These are phyloP conservation scores for Anoplolepis gracilipes DNA, from an alignment of 1,140 invertebrate genomes.

Conservation along the genomic window DNA sequence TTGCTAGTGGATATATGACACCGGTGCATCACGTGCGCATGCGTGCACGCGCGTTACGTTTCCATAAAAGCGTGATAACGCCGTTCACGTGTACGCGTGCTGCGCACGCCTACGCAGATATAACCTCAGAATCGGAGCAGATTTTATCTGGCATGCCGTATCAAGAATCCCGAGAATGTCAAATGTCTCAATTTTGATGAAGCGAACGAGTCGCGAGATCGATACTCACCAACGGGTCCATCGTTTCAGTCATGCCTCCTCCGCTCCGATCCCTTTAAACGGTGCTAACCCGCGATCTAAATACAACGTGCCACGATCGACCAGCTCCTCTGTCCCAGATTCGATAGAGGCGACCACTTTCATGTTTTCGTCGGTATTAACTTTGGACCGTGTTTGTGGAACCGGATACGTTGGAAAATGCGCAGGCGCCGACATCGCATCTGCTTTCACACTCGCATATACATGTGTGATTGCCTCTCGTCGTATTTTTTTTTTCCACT, in stretches of 20 bases:
- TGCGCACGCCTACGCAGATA: conserved; percentile 21
- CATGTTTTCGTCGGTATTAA: not conserved
- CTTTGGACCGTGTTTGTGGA: not conserved
- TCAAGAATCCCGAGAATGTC: not conserved
- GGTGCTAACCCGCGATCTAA: not conserved
- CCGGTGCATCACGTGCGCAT: no score
- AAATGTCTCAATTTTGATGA: not conserved
- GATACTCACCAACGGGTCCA: conserved; percentile 64
- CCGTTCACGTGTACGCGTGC: not conserved
- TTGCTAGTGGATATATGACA: not conserved
- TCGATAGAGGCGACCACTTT: not conserved
- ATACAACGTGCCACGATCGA: not conserved
- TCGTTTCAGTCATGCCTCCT: conserved; percentile 61
- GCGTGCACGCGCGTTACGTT: not conserved
- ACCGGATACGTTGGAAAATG: conserved; percentile 16
- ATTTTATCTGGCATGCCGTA: conserved; percentile 4
- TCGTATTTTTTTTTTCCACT: conserved; percentile 18
- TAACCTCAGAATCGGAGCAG: conserved; percentile 47
- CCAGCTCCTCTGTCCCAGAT: not conserved
- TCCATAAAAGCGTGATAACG: not conserved
- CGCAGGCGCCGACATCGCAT: not conserved
- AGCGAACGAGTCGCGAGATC: conserved; percentile 10
- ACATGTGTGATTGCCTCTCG: not conserved
- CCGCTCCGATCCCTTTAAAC: not conserved
- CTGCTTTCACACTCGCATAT: not conserved